Percentiles rank a stretch among this genome's conserved stretches.
phyloP scores from a whole-genome alignment of 2,888 invertebrate species.

The Lampropteryx suffumata region DNA sequence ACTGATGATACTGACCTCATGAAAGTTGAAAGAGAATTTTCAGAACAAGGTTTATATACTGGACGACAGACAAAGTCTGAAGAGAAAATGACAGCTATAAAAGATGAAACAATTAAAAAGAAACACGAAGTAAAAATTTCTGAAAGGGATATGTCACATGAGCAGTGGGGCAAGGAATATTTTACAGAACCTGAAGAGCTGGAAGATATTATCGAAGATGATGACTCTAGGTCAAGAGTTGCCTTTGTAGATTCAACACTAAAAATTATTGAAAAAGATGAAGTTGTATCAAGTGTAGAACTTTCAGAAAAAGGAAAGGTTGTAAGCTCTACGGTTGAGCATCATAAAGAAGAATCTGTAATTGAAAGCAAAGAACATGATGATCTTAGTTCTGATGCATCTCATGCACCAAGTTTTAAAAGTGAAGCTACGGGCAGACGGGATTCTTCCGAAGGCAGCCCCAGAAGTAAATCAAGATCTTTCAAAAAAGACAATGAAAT shows the following conservation, averaged over 20 bases:
- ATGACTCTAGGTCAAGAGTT: slow-evolving; percentile 63
- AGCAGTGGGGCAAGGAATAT: slow-evolving; percentile 81
- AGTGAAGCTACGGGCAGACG: slow-evolving; percentile 68
- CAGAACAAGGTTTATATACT: slow-evolving; percentile 73
- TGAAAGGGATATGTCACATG: slow-evolving; percentile 77
- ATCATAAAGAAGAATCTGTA: slow-evolving; percentile 74
- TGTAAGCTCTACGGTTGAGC: slow-evolving; percentile 71
- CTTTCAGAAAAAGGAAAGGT: slow-evolving; percentile 75
- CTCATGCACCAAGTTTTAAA: slow-evolving; percentile 73
- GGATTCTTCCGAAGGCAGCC: slow-evolving; percentile 69
- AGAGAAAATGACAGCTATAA: slow-evolving; percentile 78
- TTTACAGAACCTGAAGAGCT: slow-evolving; percentile 76
- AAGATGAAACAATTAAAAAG: slow-evolving; percentile 75
- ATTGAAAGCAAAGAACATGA: slow-evolving; percentile 79
- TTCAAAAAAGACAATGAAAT: slow-evolving; percentile 77
- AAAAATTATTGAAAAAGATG: slow-evolving; percentile 75
- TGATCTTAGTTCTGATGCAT: slow-evolving; percentile 75
- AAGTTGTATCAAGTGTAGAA: slow-evolving; percentile 70
- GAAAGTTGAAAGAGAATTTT: slow-evolving; percentile 71
- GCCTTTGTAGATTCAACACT: slow-evolving; percentile 72
- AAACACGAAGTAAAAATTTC: slow-evolving; percentile 79
- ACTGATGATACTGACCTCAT: slow-evolving; percentile 70
- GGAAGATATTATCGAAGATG: slow-evolving; percentile 73
- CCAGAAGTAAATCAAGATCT: slow-evolving; percentile 74
- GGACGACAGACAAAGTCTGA: slow-evolving; percentile 74